These are phyloP conservation scores for Plutomurus gul DNA, from an alignment of 1,140 invertebrate genomes.

Conservation along the genomic window DNA sequence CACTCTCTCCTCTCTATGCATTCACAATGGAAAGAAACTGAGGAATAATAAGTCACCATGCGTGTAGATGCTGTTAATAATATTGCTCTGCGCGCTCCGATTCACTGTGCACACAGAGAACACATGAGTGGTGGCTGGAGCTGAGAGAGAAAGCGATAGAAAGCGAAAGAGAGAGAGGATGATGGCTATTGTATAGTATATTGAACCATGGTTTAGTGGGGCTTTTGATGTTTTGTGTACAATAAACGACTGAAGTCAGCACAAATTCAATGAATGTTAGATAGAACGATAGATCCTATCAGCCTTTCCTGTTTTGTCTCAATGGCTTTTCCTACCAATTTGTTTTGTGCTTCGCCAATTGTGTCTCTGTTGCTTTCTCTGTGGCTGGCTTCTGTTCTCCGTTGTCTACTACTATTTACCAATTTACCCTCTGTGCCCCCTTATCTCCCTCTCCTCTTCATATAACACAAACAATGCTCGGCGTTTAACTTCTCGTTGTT, in stretches of 20 bases:
- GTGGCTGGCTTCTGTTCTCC: neutral
- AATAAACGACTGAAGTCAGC: neutral
- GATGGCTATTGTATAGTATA: too few species aligned
- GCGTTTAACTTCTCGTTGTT: too few species aligned
- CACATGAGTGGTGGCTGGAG: too few species aligned
- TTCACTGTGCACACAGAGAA: too few species aligned
- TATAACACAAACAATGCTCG: too few species aligned
- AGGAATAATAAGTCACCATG: too few species aligned
- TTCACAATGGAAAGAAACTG: too few species aligned
- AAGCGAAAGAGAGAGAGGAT: neutral
- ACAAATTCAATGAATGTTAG: conserved; percentile 28
- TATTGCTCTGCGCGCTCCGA: too few species aligned
- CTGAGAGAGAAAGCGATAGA: neutral
- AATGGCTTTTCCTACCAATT: conserved; percentile 19
- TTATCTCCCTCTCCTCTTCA: neutral
- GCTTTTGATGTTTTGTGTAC: conserved; percentile 16
- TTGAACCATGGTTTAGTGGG: too few species aligned
- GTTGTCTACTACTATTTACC: neutral
- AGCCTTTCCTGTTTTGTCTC: conserved; percentile 18
- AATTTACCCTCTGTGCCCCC: neutral
- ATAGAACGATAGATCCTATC: conserved; percentile 23
- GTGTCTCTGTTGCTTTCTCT: neutral
- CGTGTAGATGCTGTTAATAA: too few species aligned
- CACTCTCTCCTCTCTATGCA: too few species aligned
- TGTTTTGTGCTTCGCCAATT: neutral